Evolutionary conservation across 1,140 invertebrate species (phyloP), one percentile per base, ranked within the genome.

Genomic region (Camponotus vicinus): DNA sequence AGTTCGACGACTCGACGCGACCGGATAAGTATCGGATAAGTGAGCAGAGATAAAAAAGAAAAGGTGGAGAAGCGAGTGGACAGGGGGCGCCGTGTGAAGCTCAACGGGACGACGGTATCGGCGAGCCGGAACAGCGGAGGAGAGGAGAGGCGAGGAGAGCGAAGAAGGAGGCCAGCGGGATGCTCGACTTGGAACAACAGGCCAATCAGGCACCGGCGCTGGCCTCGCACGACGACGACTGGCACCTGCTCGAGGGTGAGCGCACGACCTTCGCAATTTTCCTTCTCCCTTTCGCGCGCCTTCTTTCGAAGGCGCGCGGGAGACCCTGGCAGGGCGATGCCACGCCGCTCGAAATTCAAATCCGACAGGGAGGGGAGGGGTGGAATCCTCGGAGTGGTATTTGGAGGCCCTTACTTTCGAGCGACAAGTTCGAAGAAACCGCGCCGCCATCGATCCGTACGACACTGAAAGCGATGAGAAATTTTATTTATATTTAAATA

Each of bases 191-290:
- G 71, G 93, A 93, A 92, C 92, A 93, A 89, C 93, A 93, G 85
- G 88, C 92, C 77, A 93, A 93, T 92, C 93, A 93, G 86, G 88
- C 89, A 63, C 91, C 92, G 75, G 90, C 92, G 57, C 64, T 92
- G 89, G 92, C 92, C 79, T 93, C 92, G 70, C 91, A 92, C 73
- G 87, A 93, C 83, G 92, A 93, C 37, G 91, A 93, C 89, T 93
- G 93, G 92, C 93, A 93, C 89, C 91, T 93, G 91, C 92, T 93
- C 87, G 92, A 92, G 92, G 93, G 92, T 93, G 88, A 93, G 92
- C 70, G 67, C 77, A 92, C 88, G 92, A 92, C 92, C 90, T 93
- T 93, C 87, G 88, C 79, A 89, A 91, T 91, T 89, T 89, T 91
- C 66, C 77, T 85, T 85, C 73, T 86, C 45, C 42, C 66, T 76